A percentile compares a stretch with the other conserved stretches of the same genome.
Conservation (phyloP, 2,888 invertebrate genomes). For the Drosophila buzzatii region DNA sequence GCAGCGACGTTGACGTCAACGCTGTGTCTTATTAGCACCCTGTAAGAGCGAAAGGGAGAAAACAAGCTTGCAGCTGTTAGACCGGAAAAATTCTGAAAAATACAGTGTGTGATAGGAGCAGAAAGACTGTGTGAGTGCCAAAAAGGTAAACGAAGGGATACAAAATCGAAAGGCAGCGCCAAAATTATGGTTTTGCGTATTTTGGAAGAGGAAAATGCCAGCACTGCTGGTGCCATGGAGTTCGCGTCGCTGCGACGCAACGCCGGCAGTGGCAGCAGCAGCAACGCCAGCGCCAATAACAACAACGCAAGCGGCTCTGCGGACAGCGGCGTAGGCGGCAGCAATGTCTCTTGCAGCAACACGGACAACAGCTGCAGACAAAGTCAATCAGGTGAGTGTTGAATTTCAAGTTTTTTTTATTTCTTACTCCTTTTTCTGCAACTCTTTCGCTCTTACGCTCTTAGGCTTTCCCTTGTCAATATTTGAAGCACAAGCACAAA, state of each 20-base stretch:
- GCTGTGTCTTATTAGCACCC: constrained; percentile 63
- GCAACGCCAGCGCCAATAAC: constrained; percentile 46
- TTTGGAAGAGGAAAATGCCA: constrained; percentile 86
- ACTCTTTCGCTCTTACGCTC: constrained; percentile 20
- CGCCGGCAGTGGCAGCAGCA: constrained; percentile 30
- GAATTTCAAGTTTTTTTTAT: constrained; percentile 46
- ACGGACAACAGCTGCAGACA: constrained; percentile 80
- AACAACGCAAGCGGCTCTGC: constrained; percentile 64
- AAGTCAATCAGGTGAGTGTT: constrained; percentile 80
- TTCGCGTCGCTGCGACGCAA: constrained; percentile 48
- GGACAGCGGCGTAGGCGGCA: constrained; percentile 72
- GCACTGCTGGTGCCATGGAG: constrained; percentile 52
- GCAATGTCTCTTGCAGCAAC: constrained; percentile 72
- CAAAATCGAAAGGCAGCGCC: constrained; percentile 18
- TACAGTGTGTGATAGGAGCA: constrained; percentile 25
- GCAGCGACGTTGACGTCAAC: constrained; percentile 58
- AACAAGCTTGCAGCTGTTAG: constrained; percentile 62
- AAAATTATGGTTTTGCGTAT: constrained; percentile 89
- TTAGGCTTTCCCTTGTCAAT: constrained; percentile 40
- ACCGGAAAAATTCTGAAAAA: constrained; percentile 48
- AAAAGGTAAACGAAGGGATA: constrained; percentile 36
- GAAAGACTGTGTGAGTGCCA: constrained; percentile 51
- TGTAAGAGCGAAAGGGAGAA: constrained; percentile 22
- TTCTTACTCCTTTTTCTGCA: constrained; percentile 1
- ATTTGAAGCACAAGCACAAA: constrained; percentile 7